Evolutionary conservation across 2,797 vertebrate species (phyloP).

Genomic region (Pygocentrus nattereri): DNA sequence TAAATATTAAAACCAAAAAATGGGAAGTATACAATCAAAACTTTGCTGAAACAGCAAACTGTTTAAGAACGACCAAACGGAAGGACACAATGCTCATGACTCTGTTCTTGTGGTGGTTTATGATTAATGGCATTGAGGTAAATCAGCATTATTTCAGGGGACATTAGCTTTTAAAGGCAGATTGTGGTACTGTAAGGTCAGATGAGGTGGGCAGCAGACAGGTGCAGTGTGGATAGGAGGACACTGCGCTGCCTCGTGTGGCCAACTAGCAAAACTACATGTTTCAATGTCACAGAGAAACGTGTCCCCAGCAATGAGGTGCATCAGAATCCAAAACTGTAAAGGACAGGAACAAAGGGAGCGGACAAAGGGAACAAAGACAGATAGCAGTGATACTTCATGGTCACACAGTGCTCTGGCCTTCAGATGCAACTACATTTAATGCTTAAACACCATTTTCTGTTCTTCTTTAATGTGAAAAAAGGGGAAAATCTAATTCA

Average conservation of each 20-base stretch:
- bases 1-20: background rate
- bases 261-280: slow-evolving; percentile 46
- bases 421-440: background rate
- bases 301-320: slow-evolving; percentile 11
- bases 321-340: slow-evolving; percentile 8
- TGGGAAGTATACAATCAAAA: slow-evolving; percentile 14
- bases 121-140: slow-evolving; percentile 92
- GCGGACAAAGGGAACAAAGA: slow-evolving; percentile 42
- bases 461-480: background rate
- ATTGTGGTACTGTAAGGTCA: slow-evolving; percentile 62
- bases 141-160: slow-evolving; percentile 87
- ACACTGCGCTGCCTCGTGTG: slow-evolving; percentile 66
- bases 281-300: slow-evolving; percentile 17
- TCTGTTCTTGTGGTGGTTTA: slow-evolving; percentile 77
- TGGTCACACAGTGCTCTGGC: background rate
- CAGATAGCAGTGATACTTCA: background rate
- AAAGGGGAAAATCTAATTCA: background rate
- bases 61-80: slow-evolving; percentile 79
- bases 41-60: slow-evolving; percentile 63
- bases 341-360: background rate
- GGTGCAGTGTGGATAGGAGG: slow-evolving; percentile 30
- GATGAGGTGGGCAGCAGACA: slow-evolving; percentile 56
- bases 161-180: slow-evolving; percentile 71
- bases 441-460: background rate
- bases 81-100: slow-evolving; percentile 88